Evolutionary conservation across 2,888 invertebrate genomes (phyloP), one percentile per base, ranked within the genome.

Genomic region (Agrotis puta): DNA sequence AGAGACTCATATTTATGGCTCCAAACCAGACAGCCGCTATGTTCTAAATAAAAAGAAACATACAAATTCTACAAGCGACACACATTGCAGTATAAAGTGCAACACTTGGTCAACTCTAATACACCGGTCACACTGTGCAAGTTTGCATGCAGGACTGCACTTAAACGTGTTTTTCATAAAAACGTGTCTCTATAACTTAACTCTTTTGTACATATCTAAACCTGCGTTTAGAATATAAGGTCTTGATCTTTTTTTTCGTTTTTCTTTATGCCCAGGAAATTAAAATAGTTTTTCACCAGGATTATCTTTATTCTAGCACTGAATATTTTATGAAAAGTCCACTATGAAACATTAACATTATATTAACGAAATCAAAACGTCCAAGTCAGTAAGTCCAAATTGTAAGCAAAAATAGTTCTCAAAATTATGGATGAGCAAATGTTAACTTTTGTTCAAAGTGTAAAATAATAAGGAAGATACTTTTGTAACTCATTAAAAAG

Each of bases 41-140:
- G n/a, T 43, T 73, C 57, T 58, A 79, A 27, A 27, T 27, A 20
- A 79, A 51, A 51, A 70, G 33, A 2, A 63, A 64, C n/a, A 73
- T 33, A 45, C 47, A 33, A 50, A n/a, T 43, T 43, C 13, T 63
- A 43, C 20, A 39, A 39, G 61, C 59, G 47, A 66, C 39, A 20
- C 63, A 77, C 58, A 43, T 59, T 43, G 54, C 64, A 58, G 64
- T 82, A 59, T 77, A 70, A 63, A 78, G 72, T 78, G 71, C 71
- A 82, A 70, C 64, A 77, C 82, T 69, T 64, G 67, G 47, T 45
- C 51, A 59, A 77, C 53, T 65, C 22, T 24, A 47, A 47, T 50
- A 33, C 20, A 39, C 16, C 16, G 27, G 33, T 70, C 16, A 11
- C 13, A 77, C n/a, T 13, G 50, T 45, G 24, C 47, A 20, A 33